Conservation (phyloP, 2,797 vertebrate species). For the Glyptemys insculpta region DNA sequence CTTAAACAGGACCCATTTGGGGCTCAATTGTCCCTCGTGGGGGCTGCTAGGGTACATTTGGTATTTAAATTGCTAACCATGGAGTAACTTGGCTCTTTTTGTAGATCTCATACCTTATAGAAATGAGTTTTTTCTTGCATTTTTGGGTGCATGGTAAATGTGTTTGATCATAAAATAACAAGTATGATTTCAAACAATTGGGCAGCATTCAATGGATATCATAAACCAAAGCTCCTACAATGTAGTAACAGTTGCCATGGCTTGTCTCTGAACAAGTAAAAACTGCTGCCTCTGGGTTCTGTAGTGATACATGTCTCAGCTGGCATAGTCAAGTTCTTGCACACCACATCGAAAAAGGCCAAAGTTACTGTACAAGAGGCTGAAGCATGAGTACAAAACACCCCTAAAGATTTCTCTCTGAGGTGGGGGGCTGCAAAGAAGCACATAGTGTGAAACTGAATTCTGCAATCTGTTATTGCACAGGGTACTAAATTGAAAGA, state of each 20-base stretch:
- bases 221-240: background rate
- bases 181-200: background rate
- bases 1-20: background rate
- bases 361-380: constrained; percentile 21
- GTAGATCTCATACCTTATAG: background rate
- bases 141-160: background rate
- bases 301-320: background rate
- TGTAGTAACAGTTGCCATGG: background rate
- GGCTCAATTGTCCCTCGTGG: background rate
- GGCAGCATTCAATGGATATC: background rate
- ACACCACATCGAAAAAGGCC: constrained; percentile 25
- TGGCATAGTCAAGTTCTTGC: background rate
- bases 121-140: background rate
- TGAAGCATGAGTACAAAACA: background rate
- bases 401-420: background rate
- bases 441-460: background rate
- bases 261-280: background rate
- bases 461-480: constrained; percentile 44
- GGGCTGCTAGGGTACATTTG: background rate
- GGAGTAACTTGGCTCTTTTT: accelerated
- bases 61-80: background rate
- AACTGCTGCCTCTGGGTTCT: background rate
- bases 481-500: constrained; percentile 19
- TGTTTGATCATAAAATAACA: background rate
- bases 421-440: background rate